phyloP scores from a whole-genome alignment of 2,797 vertebrate genomes.

The Manis pentadactyla region DNA sequence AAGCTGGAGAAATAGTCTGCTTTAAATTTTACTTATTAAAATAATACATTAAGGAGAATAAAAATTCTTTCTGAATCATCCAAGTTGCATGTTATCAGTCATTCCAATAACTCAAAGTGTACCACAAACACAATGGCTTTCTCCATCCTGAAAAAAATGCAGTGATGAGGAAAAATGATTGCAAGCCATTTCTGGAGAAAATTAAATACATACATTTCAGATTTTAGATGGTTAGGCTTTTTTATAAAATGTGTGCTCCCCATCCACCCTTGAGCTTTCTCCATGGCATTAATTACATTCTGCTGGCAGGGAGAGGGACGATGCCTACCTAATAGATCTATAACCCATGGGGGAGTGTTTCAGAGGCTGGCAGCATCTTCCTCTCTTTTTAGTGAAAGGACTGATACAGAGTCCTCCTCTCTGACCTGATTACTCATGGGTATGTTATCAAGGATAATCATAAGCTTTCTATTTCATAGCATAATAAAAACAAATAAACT shows the following conservation, averaged over 20 bases:
- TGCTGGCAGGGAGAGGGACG: neutral
- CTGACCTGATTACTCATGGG: conserved; percentile 44
- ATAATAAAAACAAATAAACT: conserved; percentile 51
- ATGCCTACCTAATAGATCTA: conserved; percentile 43
- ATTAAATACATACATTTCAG: conserved; percentile 76
- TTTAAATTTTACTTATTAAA: conserved; percentile 72
- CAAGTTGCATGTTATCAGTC: conserved; percentile 46
- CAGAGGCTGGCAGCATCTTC: neutral
- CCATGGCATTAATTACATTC: conserved; percentile 60
- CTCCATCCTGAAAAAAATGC: conserved; percentile 61
- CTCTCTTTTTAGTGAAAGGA: conserved; percentile 21
- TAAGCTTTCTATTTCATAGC: conserved; percentile 55
- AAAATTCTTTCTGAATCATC: conserved; percentile 54
- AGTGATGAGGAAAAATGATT: conserved; percentile 53
- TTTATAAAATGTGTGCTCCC: neutral
- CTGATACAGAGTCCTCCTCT: conserved; percentile 39
- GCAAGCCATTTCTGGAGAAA: conserved; percentile 67
- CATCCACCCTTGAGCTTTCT: conserved; percentile 55
- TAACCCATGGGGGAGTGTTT: conserved; percentile 33
- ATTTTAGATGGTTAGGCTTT: neutral
- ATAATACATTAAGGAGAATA: conserved; percentile 62
- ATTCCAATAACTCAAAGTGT: conserved; percentile 27
- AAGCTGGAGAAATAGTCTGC: conserved; percentile 54
- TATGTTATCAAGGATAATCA: conserved; percentile 42
- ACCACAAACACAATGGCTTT: conserved; percentile 43